Evolutionary conservation across 2,888 invertebrate species (phyloP), one percentile per base, ranked within the genome.

Genomic region (Dasysyrphus albostriatus): DNA sequence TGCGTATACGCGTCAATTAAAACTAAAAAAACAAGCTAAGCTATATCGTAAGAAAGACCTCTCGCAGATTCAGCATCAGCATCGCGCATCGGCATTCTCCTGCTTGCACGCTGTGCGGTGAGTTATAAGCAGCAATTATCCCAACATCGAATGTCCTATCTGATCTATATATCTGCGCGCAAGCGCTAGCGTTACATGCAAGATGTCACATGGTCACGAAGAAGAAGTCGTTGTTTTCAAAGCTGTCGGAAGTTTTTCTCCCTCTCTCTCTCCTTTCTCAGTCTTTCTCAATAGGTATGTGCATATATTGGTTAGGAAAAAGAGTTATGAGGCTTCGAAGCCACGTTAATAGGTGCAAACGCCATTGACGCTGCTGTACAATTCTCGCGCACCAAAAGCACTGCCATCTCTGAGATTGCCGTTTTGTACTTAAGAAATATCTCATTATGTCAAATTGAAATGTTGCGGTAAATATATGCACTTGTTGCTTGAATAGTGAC

Each of bases 381-480:
- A 75, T 72, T 67, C 54, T 61, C 56, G 69, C 47, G 49, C 47
- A 24, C 16, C 34, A 37, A 32, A 70, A 51, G 37, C 76, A 81
- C 81, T 82, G 78, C 16, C 47, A 47, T n/a, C 44, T 3, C 44
- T n/a, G 44, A 85, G 79, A 80, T 77, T 83, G 87, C 83, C 83
- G 83, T 88, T 88, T 88, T 88, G 84, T 83, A 78, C 80, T 77
- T 73, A 75, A 79, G 47, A 54, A 78, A 90, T 91, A 89, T 90
- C 92, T 92, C 91, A 92, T 92, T 92, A 92, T 91, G 91, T 91
- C 91, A 91, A 91, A 92, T 92, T 92, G 91, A 92, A 91, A 91
- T 91, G 92, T 92, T 91, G 90, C 89, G 73, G 89, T 88, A 88
- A 90, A 90, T 89, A 89, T 89, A 90, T 90, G 89, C 88, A 88